A percentile compares a stretch with the other conserved stretches of the same genome.
These are phyloP conservation scores for Anoplopoma fimbria DNA, from an alignment of 2,113 vertebrate genomes.

Conservation along the genomic window DNA sequence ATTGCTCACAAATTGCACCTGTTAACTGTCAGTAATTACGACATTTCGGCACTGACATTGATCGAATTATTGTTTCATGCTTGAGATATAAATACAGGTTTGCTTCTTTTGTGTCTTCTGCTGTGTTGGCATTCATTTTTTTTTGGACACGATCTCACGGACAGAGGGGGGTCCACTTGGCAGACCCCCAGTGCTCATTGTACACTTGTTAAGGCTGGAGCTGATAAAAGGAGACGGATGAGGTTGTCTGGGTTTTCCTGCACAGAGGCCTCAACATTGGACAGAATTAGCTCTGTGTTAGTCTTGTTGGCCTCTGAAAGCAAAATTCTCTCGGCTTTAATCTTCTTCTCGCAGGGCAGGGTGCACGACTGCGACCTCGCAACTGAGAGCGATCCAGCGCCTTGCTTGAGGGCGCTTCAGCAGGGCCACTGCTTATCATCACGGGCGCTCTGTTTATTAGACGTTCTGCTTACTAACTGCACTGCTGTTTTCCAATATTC, in stretches of 20 bases:
- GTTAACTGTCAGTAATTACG: background rate
- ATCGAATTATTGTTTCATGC: constrained; percentile 9
- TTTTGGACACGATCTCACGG: constrained; percentile 4
- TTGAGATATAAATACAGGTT: background rate
- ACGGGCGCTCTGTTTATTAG: background rate
- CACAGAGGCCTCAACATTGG: constrained; percentile 11
- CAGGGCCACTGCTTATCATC: background rate
- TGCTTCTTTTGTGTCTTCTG: background rate
- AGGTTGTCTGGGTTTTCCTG: constrained; percentile 21
- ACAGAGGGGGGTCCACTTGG: constrained; percentile 2
- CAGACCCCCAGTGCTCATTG: constrained; percentile 13
- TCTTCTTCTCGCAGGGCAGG: background rate
- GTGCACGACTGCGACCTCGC: background rate
- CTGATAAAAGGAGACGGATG: constrained; percentile 38
- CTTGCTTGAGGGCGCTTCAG: background rate
- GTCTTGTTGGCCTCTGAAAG: constrained; percentile 1
- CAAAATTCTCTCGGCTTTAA: constrained; percentile 19
- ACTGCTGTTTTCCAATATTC: background rate
- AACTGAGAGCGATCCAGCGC: background rate
- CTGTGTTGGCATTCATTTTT: background rate
- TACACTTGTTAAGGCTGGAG: constrained; percentile 14
- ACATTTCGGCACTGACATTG: background rate
- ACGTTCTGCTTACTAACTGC: background rate
- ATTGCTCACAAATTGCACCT: background rate
- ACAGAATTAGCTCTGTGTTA: background rate